Evolutionary conservation across 2,888 invertebrate species (phyloP), one percentile per base, ranked within the genome.

Genomic region (Acronicta psi): DNA sequence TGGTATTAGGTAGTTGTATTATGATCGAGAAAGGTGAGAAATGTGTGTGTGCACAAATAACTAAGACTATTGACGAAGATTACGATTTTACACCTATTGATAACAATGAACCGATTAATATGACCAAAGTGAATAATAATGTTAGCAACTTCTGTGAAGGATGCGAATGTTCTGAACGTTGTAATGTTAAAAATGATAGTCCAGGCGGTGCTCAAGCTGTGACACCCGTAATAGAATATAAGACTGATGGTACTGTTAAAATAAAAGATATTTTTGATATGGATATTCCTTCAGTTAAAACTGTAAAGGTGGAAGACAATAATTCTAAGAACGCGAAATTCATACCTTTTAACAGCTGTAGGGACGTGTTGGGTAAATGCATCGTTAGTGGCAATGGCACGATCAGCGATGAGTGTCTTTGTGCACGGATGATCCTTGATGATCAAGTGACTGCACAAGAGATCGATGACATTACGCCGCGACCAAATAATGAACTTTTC

Each of bases 381-480:
- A 90, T 94, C 60, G 91, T 90, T 0, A 91, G 88, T 69, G 91
- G 89, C 0, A 89, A 84, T 68, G 87, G 89, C 2, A 86, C 82
- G 4, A 89, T 91, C 5, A 87, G 83, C 18, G 93, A 92, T 11
- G 89, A 86, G 3, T 94, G 94, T 63, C 74, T 93, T 0, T 93
- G 94, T 71, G 93, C 91, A 0, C 90, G 82, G 74, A 94, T 94
- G 93, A 71, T 83, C 10, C 71, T 86, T 0, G 88, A 90, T 54
- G 89, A 91, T n/a, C 84, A 85, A 71, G 82, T 81, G 9, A 86
- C 80, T 45, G 83, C 86, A 9, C 89, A 93, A 69, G 91, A 94
- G 75, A 92, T 93, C 37, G 92, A 91, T 29, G 92, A 93, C 71
- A 87, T 94, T 16, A 92, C 91, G 2, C 93, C 92, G 3, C 79